Evolutionary conservation across 2,113 vertebrate species (phyloP).

Genomic region (Phalacrocorax pelagicus): DNA sequence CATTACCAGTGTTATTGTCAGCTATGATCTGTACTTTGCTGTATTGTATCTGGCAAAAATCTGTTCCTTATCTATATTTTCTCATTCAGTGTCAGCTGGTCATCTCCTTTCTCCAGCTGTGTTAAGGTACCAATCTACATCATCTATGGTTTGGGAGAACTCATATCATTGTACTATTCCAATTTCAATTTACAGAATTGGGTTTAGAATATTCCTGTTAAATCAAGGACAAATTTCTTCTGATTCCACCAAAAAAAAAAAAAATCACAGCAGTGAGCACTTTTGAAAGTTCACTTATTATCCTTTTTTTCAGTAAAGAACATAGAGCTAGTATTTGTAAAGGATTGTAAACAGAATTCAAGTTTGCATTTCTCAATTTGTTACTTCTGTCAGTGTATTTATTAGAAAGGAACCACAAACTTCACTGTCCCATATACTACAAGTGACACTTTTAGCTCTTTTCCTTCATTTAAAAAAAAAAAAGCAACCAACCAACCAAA

Average conservation of each 20-base stretch:
- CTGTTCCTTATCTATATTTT: background rate
- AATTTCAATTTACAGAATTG: background rate
- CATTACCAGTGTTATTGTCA: background rate
- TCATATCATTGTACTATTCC: background rate
- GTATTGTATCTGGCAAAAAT: background rate
- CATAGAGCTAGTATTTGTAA: background rate
- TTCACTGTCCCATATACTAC: background rate
- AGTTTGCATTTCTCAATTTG: background rate
- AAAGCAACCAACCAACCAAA: no score
- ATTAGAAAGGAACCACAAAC: background rate
- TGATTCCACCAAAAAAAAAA: background rate
- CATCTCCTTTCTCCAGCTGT: background rate
- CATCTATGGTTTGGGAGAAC: background rate
- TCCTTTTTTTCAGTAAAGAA: background rate
- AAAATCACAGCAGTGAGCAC: fast-evolving
- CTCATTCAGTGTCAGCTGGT: background rate
- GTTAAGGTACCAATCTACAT: background rate
- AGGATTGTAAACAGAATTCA: background rate
- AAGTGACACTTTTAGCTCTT: background rate
- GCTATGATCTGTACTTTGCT: background rate
- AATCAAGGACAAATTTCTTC: background rate
- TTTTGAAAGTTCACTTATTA: background rate
- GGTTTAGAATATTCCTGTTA: background rate
- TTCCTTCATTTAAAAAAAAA: background rate
- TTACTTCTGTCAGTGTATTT: background rate